Percentiles rank a stretch among this genome's conserved stretches.
phyloP scores from a whole-genome alignment of 2,113 vertebrate species.

The Lanius collurio region DNA sequence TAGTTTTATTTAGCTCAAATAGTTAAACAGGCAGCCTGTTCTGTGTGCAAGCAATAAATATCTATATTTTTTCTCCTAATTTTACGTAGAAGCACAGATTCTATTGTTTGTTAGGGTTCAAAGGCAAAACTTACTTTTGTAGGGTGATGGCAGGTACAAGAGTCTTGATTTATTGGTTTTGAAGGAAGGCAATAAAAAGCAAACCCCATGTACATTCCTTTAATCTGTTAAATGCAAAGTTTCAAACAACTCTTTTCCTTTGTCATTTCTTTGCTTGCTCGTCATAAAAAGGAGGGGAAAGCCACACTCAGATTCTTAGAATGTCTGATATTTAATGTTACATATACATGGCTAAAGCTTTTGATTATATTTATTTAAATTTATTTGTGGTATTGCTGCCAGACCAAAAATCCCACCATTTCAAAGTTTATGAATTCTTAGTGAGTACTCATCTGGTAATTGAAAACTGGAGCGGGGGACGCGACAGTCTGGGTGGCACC shows the following conservation, averaged over 20 bases:
- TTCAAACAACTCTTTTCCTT: conserved; percentile 38
- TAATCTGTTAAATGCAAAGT: background rate
- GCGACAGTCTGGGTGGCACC: conserved; percentile 76
- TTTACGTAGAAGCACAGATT: background rate
- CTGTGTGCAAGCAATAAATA: background rate
- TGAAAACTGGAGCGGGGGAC: conserved; percentile 69
- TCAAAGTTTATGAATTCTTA: conserved; percentile 77
- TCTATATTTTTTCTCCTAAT: background rate
- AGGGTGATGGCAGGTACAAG: background rate
- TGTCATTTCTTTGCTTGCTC: conserved; percentile 45
- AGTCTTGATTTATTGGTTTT: conserved; percentile 4
- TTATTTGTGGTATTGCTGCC: conserved; percentile 75
- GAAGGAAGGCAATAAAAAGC: background rate
- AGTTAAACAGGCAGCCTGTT: background rate
- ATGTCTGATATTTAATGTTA: conserved; percentile 76
- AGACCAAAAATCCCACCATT: conserved; percentile 70
- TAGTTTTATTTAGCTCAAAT: background rate
- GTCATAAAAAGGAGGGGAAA: conserved; percentile 33
- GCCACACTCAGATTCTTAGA: conserved; percentile 57
- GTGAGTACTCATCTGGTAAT: conserved; percentile 71
- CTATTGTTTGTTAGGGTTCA: background rate
- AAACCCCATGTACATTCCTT: background rate
- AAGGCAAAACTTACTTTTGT: background rate
- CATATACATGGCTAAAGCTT: conserved; percentile 71
- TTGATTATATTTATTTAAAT: conserved; percentile 78